phyloP scores from a whole-genome alignment of 2,888 invertebrate genomes.

The Melolontha melolontha region DNA sequence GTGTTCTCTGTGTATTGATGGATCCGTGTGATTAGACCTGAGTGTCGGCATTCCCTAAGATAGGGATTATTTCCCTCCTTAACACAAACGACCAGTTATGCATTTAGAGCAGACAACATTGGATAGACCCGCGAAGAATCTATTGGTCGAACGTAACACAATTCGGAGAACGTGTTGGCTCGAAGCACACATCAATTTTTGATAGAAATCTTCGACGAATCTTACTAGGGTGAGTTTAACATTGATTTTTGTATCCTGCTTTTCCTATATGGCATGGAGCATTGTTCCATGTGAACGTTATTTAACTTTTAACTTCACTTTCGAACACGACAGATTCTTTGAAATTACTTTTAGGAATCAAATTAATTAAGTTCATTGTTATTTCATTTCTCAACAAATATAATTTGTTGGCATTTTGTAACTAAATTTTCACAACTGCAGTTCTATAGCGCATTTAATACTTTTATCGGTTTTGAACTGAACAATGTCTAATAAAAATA shows the following conservation, averaged over 20 bases:
- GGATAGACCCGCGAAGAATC: constrained; percentile 17
- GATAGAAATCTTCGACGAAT: constrained; percentile 57
- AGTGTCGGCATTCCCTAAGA: constrained; percentile 53
- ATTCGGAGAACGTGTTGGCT: constrained; percentile 54
- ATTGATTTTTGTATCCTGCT: constrained; percentile 49
- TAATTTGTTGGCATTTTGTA: no score
- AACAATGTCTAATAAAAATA: no score
- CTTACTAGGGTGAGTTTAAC: constrained; percentile 52
- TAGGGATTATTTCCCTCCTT: constrained; percentile 52
- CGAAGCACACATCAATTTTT: constrained; percentile 56
- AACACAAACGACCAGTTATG: constrained; percentile 44
- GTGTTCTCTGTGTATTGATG: constrained; percentile 50
- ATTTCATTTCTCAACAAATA: background rate
- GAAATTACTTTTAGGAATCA: no score
- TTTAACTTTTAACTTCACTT: no score
- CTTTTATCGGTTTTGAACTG: no score
- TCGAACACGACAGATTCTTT: no score
- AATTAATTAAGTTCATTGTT: background rate
- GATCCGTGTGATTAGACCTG: constrained; percentile 55
- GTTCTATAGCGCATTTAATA: no score
- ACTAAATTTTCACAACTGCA: no score
- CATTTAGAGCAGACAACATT: background rate
- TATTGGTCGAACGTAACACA: constrained; percentile 49
- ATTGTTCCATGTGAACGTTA: no score
- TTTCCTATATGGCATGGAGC: background rate